Base-by-base conservation (phyloP, 1,140 invertebrate genomes). In the Acromyrmex heyeri region DNA sequence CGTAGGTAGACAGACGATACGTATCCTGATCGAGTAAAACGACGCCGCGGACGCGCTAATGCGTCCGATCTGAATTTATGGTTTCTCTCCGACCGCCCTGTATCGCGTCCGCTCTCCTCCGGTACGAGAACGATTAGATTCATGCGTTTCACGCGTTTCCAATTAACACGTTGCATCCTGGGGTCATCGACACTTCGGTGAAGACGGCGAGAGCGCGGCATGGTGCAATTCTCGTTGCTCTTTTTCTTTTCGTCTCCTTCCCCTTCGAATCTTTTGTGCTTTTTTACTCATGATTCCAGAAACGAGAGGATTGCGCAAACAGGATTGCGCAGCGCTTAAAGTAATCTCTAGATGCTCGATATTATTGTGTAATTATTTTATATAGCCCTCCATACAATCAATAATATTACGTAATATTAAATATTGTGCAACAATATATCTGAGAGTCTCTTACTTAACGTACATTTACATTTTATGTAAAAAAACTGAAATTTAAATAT, bases 11-110 rank as follows among this genome's bases (percentile, higher is more conserved):
- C 53, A 34, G 48, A 38, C 27, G 48, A 64, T 30, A 48, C 21
- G 70, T 27, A 27, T 48, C 53, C 38, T 24, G 65, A 10, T 72
- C 34, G 55, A n/a, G 30, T 34, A 83, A 83, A 83, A 83, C 82
- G 62, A 78, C 18, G 61, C 61, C 34, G 70, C 65, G 82, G 16
- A 73, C 77, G 64, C 73, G 88, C 86, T 92, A 92, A 92, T 92
- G 90, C 86, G 90, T 87, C 87, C 83, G 81, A 87, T 87, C 85
- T 87, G 83, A 88, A 91, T 92, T 92, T 92, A 91, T 91, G 85
- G 90, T 90, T 88, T 88, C 86, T 67, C 53, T 85, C 67, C 55
- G 44, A 24, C 27, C 73, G 62, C 24, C 38, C 24, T 12, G 24
- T 88, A 90, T 91, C 90, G 62, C 27, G 18, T 24, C 44, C 30